Evolutionary conservation across 1,140 invertebrate species (phyloP).

Genomic region (Drosophila kanapiae): DNA sequence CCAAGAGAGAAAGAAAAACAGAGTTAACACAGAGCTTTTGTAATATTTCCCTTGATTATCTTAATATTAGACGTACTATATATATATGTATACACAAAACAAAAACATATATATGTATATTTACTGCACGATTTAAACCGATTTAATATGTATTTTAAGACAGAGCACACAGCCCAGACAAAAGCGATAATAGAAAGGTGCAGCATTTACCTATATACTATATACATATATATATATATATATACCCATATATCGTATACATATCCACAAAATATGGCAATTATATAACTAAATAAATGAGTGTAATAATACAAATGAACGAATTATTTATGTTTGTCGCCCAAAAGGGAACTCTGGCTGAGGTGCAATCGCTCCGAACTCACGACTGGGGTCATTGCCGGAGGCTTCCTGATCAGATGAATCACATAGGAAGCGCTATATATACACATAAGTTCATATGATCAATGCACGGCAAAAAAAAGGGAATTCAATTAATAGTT

Average conservation of each 20-base stretch:
- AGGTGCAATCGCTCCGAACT: neutral
- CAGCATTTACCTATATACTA: conserved; percentile 11
- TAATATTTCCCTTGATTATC: conserved; percentile 6
- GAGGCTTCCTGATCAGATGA: conserved; percentile 22
- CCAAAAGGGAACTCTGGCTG: neutral
- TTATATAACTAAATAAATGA: conserved; percentile 8
- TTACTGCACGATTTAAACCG: conserved; percentile 8
- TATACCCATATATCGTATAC: conserved; percentile 13
- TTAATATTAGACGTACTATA: conserved; percentile 1
- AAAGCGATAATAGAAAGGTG: neutral
- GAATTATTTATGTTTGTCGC: too few relatives aligned
- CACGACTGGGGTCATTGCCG: neutral
- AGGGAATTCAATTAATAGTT: too few relatives aligned
- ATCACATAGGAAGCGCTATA: neutral
- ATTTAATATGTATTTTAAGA: conserved; percentile 3
- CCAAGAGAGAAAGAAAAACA: neutral
- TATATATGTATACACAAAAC: neutral
- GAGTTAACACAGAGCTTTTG: conserved; percentile 18
- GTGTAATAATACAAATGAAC: conserved; percentile 11
- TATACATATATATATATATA: neutral
- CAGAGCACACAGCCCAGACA: neutral
- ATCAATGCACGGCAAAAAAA: neutral
- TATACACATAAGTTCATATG: neutral
- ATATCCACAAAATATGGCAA: conserved; percentile 26
- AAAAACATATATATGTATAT: conserved; percentile 4